Evolutionary conservation across 2,113 vertebrate genomes (phyloP).

Genomic region (Hemiscyllium ocellatum): DNA sequence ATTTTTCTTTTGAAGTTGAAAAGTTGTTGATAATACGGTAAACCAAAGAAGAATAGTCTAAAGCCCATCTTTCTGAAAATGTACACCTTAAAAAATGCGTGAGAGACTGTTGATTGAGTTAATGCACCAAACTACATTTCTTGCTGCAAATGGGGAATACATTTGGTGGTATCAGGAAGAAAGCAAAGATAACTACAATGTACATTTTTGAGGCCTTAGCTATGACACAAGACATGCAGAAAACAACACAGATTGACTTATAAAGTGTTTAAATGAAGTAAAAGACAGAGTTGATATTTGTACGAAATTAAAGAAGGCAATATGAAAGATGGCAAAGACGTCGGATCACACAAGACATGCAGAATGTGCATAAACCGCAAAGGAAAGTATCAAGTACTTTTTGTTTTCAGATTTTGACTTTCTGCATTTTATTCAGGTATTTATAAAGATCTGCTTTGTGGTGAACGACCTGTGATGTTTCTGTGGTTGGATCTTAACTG

Average conservation of each 20-base stretch:
- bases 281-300: too few species aligned
- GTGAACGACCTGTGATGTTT: too few species aligned
- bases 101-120: background rate
- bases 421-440: background rate
- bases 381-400: background rate
- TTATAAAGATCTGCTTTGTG: too few species aligned
- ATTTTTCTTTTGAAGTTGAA: background rate
- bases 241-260: background rate
- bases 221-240: background rate
- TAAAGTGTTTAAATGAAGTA: too few species aligned
- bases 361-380: too few species aligned
- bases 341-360: background rate
- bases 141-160: background rate
- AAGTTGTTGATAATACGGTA: background rate
- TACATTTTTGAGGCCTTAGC: background rate
- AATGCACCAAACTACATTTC: background rate
- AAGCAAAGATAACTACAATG: background rate
- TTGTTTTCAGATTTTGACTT: background rate
- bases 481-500: too few species aligned
- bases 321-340: background rate
- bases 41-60: background rate
- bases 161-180: background rate
- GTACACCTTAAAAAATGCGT: background rate
- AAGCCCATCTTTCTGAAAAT: background rate
- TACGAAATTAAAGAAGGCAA: background rate